Evolutionary conservation across 2,888 invertebrate species (phyloP).

Genomic region (Catocala nupta): DNA sequence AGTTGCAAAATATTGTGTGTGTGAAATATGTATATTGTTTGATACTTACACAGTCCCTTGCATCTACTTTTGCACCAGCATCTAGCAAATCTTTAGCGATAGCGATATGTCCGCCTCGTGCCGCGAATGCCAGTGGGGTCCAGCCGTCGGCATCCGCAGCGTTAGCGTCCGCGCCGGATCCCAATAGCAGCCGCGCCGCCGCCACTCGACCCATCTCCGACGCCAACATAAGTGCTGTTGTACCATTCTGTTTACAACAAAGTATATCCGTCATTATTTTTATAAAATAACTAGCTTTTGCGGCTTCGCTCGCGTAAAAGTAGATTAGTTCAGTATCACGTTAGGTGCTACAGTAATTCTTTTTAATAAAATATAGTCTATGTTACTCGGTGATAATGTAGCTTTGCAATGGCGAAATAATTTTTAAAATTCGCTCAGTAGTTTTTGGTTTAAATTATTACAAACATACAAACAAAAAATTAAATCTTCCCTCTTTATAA

Average conservation of each 20-base stretch:
- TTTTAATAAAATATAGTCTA: too few species aligned
- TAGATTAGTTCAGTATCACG: too few species aligned
- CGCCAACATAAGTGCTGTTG: conserved; percentile 97
- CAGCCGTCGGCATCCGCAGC: conserved; percentile 97
- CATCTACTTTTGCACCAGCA: conserved; percentile 94
- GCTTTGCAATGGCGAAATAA: too few species aligned
- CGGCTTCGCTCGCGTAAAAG: too few species aligned
- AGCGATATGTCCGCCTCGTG: conserved; percentile 95
- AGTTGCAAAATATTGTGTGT: too few species aligned
- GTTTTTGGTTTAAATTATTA: too few species aligned
- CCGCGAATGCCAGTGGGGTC: conserved; percentile 96
- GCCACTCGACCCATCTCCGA: conserved; percentile 94
- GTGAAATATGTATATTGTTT: background rate
- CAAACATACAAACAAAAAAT: too few species aligned
- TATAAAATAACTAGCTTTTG: too few species aligned
- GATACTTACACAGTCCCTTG: conserved; percentile 92
- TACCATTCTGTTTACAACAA: conserved; percentile 91
- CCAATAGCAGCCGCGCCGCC: conserved; percentile 94
- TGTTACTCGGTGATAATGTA: too few species aligned
- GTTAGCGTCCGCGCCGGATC: conserved; percentile 97
- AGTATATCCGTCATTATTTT: background rate
- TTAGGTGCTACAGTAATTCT: too few species aligned
- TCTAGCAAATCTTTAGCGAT: conserved; percentile 94
- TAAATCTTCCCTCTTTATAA: too few species aligned
- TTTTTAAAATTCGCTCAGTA: too few species aligned